Evolutionary conservation across 2,888 invertebrate species (phyloP).

Genomic region (Bellardia pandia): DNA sequence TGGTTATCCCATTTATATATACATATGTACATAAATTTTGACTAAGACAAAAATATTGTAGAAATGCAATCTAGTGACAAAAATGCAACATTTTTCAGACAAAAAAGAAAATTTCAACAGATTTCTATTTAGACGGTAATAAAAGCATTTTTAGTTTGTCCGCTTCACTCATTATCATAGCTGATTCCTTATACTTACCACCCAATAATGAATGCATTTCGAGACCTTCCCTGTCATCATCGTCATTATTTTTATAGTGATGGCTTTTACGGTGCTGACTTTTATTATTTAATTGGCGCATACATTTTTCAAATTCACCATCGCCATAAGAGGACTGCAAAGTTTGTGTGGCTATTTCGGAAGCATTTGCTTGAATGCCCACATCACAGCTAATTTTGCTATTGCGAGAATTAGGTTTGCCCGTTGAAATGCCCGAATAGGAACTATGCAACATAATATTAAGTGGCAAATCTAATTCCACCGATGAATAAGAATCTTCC

Average conservation of each 20-base stretch:
- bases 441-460: slow-evolving; percentile 82
- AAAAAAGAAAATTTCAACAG: too few species aligned
- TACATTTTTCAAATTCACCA: slow-evolving; percentile 79
- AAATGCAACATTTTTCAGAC: too few species aligned
- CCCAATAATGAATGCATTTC: slow-evolving; percentile 81
- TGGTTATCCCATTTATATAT: too few species aligned
- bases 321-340: slow-evolving; percentile 79
- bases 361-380: slow-evolving; percentile 86
- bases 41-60: too few species aligned
- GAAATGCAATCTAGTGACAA: too few species aligned
- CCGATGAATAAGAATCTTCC: slow-evolving; percentile 82
- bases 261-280: slow-evolving; percentile 76
- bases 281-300: slow-evolving; percentile 80
- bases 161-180: slow-evolving; percentile 83
- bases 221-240: slow-evolving; percentile 76
- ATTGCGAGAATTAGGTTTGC: slow-evolving; percentile 84
- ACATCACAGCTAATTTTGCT: slow-evolving; percentile 86
- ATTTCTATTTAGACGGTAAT: slow-evolving; percentile 82
- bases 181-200: slow-evolving; percentile 75
- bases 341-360: slow-evolving; percentile 85
- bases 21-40: too few species aligned
- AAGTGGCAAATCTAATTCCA: slow-evolving; percentile 84
- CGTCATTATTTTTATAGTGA: slow-evolving; percentile 71
- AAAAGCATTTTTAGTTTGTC: slow-evolving; percentile 84
- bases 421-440: slow-evolving; percentile 84